Evolutionary conservation across 2,113 vertebrate genomes (phyloP).

Genomic region (Mirounga angustirostris): DNA sequence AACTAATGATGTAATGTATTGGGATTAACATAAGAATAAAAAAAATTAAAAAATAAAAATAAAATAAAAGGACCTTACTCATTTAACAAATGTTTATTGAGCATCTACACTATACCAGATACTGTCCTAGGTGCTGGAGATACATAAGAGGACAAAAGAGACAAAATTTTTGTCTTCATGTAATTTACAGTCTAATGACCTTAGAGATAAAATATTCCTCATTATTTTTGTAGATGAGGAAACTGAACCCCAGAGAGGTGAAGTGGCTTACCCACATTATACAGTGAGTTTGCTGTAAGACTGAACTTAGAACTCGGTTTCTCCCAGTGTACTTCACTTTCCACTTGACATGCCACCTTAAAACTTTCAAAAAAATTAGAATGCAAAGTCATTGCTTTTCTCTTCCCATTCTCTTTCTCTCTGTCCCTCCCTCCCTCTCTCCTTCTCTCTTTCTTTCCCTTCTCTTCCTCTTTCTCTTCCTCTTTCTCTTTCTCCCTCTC

Average conservation of each 20-base stretch:
- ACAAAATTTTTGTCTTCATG: not conserved
- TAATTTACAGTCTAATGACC: not conserved
- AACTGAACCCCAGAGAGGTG: not conserved
- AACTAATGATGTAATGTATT: too few relatives aligned
- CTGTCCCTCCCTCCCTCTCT: not conserved
- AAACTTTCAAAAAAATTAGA: not conserved
- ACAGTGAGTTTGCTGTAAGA: not conserved
- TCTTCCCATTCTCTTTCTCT: not conserved
- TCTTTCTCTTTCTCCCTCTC: too few relatives aligned
- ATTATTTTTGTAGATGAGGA: not conserved
- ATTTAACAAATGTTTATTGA: not conserved
- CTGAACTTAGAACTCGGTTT: not conserved
- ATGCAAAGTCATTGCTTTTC: not conserved
- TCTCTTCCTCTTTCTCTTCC: not conserved
- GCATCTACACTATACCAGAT: not conserved
- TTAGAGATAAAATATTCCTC: not conserved
- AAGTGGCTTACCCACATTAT: not conserved
- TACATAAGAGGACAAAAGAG: not conserved
- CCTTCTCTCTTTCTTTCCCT: too few relatives aligned
- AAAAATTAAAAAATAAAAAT: too few relatives aligned
- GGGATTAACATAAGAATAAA: too few relatives aligned
- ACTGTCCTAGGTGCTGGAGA: not conserved
- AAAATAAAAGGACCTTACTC: not conserved
- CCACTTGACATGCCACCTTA: not conserved
- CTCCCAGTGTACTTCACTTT: not conserved